Conservation (phyloP, 2,888 invertebrate genomes). For the Drosophila tripunctata region DNA sequence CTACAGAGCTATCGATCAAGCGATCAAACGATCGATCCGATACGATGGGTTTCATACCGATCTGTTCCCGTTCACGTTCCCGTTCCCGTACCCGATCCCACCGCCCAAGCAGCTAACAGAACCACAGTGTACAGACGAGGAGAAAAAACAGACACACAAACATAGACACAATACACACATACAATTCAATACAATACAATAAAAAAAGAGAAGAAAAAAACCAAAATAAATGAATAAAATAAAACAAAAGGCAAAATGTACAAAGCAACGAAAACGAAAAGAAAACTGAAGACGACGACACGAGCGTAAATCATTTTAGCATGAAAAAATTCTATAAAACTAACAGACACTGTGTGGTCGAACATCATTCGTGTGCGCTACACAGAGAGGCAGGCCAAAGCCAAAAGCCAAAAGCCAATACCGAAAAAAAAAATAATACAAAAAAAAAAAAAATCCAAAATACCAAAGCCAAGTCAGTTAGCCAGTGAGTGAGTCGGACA, state of each 20-base stretch:
- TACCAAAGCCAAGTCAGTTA: conserved; percentile 38
- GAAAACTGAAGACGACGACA: conserved; percentile 78
- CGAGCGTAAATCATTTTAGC: conserved; percentile 79
- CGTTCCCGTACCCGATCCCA: conserved; percentile 7
- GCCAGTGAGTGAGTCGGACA: conserved; percentile 28
- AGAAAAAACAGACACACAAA: not conserved
- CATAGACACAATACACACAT: conserved; percentile 13
- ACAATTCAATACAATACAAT: conserved; percentile 6
- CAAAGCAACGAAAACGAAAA: conserved; percentile 74
- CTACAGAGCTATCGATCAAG: conserved; percentile 77
- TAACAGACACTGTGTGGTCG: conserved; percentile 80
- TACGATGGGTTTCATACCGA: conserved; percentile 8
- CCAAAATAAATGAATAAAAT: conserved; percentile 44
- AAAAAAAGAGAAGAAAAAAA: conserved; percentile 1
- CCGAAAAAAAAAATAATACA: conserved; percentile 35
- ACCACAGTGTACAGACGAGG: conserved; percentile 5
- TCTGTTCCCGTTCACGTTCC: no score
- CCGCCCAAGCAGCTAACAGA: conserved; percentile 16
- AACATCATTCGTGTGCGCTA: conserved; percentile 76
- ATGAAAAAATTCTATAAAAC: conserved; percentile 82
- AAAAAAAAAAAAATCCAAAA: conserved; percentile 38
- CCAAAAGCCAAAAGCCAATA: conserved; percentile 17
- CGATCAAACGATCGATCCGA: conserved; percentile 50
- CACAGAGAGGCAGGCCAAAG: conserved; percentile 59
- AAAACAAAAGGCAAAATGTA: conserved; percentile 66